Percentiles rank a stretch among this genome's conserved stretches.
phyloP scores from a whole-genome alignment of 2,797 vertebrate genomes.

The Hyperoplus lanceolatus region DNA sequence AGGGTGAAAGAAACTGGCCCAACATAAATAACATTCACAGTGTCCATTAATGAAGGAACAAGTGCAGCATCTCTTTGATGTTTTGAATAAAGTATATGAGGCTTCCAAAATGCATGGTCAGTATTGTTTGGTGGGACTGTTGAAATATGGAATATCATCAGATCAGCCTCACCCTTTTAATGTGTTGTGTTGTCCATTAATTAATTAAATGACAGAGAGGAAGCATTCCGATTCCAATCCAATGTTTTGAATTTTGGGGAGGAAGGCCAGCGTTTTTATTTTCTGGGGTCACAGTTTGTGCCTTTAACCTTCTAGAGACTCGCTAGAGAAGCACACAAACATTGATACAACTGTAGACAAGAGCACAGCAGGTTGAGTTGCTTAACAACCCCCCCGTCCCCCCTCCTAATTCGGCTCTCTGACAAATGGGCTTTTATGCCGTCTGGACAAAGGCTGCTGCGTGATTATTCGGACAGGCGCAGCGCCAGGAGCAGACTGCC shows the following conservation, averaged over 20 bases:
- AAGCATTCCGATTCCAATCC: neutral
- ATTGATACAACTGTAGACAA: conserved; percentile 71
- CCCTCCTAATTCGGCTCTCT: conserved; percentile 50
- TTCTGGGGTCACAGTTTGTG: conserved; percentile 28
- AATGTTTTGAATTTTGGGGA: neutral
- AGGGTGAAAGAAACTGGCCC: neutral
- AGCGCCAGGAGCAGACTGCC: conserved; percentile 56
- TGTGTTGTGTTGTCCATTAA: neutral
- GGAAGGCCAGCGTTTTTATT: neutral
- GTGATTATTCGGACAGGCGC: conserved; percentile 58
- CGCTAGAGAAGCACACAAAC: conserved; percentile 42
- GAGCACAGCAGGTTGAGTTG: conserved; percentile 67
- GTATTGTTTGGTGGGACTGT: neutral
- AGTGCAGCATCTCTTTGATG: neutral
- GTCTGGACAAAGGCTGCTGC: conserved; percentile 64
- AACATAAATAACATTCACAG: neutral
- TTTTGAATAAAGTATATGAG: neutral
- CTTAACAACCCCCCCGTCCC: conserved; percentile 43
- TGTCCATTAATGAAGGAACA: neutral
- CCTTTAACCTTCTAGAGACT: conserved; percentile 31
- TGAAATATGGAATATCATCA: neutral
- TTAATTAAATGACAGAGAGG: neutral
- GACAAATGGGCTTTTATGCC: conserved; percentile 77
- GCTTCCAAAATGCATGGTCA: neutral
- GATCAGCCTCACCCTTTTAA: neutral